phyloP scores from a whole-genome alignment of 2,113 vertebrate genomes.

The Calyptomena viridis region DNA sequence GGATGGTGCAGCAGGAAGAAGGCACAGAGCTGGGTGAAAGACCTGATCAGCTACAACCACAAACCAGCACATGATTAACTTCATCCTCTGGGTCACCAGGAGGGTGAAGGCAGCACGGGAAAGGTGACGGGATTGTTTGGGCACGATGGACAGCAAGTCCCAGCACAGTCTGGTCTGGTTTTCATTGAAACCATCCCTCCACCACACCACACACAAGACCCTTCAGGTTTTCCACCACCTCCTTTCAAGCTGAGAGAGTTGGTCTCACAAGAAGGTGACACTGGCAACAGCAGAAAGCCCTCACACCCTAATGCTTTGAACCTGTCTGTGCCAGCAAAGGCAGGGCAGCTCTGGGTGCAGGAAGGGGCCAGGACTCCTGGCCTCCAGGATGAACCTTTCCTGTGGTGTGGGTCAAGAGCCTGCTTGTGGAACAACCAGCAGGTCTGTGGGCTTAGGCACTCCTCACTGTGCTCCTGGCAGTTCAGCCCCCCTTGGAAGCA shows the following conservation, averaged over 20 bases:
- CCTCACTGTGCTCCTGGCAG: neutral
- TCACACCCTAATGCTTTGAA: neutral
- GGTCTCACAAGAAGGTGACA: neutral
- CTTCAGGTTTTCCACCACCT: neutral
- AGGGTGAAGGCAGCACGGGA: neutral
- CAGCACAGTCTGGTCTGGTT: neutral
- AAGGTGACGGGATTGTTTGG: neutral
- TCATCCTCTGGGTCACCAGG: neutral
- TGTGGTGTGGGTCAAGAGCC: neutral
- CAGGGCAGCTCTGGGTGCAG: neutral
- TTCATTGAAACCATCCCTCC: neutral
- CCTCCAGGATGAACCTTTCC: neutral
- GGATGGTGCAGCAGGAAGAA: neutral
- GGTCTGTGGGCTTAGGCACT: neutral
- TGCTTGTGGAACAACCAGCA: neutral
- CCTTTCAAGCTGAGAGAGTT: neutral
- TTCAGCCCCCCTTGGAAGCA: neutral
- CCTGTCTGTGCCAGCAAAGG: neutral
- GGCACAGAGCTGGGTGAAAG: neutral
- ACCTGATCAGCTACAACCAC: neutral
- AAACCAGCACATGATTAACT: neutral
- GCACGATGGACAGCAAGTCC: neutral
- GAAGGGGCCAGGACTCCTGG: neutral
- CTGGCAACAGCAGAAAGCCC: neutral
- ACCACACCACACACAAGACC: neutral